Percentiles rank a stretch among this genome's conserved stretches.
These are phyloP conservation scores for Apogon hyalosoma DNA, from an alignment of 2,797 vertebrate species.

Conservation along the genomic window DNA sequence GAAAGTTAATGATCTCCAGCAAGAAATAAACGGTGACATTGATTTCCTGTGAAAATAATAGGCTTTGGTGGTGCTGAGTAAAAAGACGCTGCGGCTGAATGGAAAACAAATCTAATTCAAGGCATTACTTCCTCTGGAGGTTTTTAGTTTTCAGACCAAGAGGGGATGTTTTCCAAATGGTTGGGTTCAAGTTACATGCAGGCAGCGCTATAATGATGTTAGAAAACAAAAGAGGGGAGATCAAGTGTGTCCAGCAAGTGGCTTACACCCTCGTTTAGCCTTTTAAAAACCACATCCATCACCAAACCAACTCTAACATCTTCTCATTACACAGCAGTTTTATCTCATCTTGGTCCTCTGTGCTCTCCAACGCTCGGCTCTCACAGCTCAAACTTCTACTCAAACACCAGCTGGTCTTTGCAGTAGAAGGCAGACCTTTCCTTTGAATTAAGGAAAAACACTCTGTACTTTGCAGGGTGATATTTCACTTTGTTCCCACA, in stretches of 20 bases:
- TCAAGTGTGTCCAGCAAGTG: constrained; percentile 39
- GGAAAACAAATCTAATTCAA: constrained; percentile 60
- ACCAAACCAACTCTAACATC: constrained; percentile 6
- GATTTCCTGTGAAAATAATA: constrained; percentile 41
- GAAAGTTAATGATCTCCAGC: constrained; percentile 27
- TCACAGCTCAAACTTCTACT: constrained; percentile 7
- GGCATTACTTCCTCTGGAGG: constrained; percentile 45
- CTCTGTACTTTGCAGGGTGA: constrained; percentile 10
- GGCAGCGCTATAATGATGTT: constrained; percentile 52
- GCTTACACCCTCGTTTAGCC: constrained; percentile 22
- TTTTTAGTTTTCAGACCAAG: constrained; percentile 39
- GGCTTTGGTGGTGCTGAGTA: constrained; percentile 31
- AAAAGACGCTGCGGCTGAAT: constrained; percentile 40
- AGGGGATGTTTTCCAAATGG: constrained; percentile 43
- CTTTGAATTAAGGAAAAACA: constrained; percentile 30
- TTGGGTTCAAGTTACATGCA: constrained; percentile 56
- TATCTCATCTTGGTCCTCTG: constrained; percentile 10
- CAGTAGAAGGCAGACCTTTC: constrained; percentile 23
- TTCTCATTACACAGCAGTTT: background rate
- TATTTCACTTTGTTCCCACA: constrained; percentile 18
- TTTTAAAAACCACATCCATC: constrained; percentile 2
- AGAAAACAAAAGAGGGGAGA: constrained; percentile 41
- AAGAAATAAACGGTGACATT: constrained; percentile 46
- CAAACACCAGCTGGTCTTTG: constrained; percentile 26
- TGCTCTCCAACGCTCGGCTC: constrained; percentile 7